These are phyloP conservation scores for Clarias laeviceps DNA, from an alignment of 2,797 vertebrate genomes.

Conservation along the genomic window DNA sequence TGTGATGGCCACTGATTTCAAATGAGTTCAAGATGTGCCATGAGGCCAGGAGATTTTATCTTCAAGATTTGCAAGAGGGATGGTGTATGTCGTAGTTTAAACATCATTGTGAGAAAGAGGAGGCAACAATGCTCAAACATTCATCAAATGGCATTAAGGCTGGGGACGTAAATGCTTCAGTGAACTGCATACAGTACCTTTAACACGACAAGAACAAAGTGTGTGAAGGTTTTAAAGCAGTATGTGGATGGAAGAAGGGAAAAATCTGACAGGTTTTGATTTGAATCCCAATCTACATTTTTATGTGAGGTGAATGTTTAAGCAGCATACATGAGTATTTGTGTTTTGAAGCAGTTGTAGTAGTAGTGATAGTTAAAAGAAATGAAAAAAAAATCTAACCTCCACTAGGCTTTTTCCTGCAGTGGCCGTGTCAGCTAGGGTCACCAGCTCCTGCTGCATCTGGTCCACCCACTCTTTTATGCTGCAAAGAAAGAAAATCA, in stretches of 20 bases:
- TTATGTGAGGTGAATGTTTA: neutral
- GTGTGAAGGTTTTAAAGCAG: constrained; percentile 9
- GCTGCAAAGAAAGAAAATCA: constrained; percentile 68
- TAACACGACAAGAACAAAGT: neutral
- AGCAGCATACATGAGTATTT: neutral
- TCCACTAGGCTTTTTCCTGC: constrained; percentile 84
- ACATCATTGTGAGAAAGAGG: neutral
- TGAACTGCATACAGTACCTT: neutral
- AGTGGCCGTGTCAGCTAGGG: constrained; percentile 85
- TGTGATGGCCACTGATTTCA: neutral
- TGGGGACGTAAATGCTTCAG: neutral
- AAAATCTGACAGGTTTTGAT: neutral
- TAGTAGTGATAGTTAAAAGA: constrained; percentile 19
- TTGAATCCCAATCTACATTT: neutral
- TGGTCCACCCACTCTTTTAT: constrained; percentile 97
- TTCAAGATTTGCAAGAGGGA: neutral
- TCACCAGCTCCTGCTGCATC: constrained; percentile 94
- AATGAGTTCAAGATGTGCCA: constrained; percentile 20
- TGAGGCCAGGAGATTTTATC: constrained; percentile 7
- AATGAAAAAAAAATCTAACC: constrained; percentile 66
- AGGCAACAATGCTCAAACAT: neutral
- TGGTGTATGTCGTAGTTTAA: neutral
- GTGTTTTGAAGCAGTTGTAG: neutral
- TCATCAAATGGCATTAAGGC: neutral
- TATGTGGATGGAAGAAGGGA: neutral